A percentile compares a stretch with the other conserved stretches of the same genome.
phyloP scores from a whole-genome alignment of 2,797 vertebrate genomes.

The Pygocentrus nattereri region DNA sequence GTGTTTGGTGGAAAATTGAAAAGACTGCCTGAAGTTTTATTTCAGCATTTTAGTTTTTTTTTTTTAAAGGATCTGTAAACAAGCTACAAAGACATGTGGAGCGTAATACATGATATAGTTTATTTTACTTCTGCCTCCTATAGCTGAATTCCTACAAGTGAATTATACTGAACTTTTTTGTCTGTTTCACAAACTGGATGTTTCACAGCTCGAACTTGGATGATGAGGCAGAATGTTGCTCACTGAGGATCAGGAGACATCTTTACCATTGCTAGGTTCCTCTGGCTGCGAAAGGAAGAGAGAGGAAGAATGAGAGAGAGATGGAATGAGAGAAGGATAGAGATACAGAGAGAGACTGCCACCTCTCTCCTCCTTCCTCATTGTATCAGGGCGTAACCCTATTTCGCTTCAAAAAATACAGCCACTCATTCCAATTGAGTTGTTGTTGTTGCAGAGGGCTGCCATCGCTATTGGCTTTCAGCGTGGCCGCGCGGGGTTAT shows the following conservation, averaged over 20 bases:
- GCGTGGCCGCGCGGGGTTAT: slow-evolving; percentile 79
- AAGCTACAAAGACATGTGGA: neutral
- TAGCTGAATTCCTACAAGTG: too few species aligned
- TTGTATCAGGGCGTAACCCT: slow-evolving; percentile 78
- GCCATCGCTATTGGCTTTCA: slow-evolving; percentile 82
- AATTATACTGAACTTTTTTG: neutral
- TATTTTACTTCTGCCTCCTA: neutral
- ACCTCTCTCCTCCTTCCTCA: slow-evolving; percentile 72
- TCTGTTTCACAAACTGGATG: neutral
- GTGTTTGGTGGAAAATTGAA: slow-evolving; percentile 33
- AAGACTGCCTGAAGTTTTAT: slow-evolving; percentile 19
- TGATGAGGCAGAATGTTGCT: neutral
- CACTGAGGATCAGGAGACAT: slow-evolving; percentile 16
- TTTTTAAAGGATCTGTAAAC: neutral
- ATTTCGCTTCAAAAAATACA: slow-evolving; percentile 74
- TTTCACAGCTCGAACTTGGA: neutral
- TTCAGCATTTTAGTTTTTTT: slow-evolving; percentile 8
- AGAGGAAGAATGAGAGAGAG: slow-evolving; percentile 37
- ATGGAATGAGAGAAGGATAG: slow-evolving; percentile 41
- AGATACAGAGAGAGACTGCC: slow-evolving; percentile 49
- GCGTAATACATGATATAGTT: slow-evolving; percentile 2
- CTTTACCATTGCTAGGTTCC: slow-evolving; percentile 7
- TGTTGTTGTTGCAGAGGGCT: slow-evolving; percentile 74
- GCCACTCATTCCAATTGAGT: slow-evolving; percentile 85
- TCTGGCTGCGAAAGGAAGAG: slow-evolving; percentile 8